These are phyloP conservation scores for Cryptotis parvus DNA, from an alignment of 2,113 vertebrate genomes.

Conservation along the genomic window DNA sequence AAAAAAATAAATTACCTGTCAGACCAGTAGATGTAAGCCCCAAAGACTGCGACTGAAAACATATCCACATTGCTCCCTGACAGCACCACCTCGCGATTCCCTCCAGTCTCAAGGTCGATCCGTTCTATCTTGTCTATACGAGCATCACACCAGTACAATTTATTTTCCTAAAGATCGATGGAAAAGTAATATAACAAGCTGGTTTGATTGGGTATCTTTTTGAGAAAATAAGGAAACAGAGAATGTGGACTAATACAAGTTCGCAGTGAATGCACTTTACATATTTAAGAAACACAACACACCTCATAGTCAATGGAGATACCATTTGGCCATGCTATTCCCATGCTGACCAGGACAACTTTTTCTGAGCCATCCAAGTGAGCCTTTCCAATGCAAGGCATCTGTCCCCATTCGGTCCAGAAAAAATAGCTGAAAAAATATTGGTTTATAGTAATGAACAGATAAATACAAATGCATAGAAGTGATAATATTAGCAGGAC, in stretches of 20 bases:
- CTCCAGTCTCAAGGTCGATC: conserved; percentile 98
- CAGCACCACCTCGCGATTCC: conserved; percentile 96
- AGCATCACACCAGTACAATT: conserved; percentile 99
- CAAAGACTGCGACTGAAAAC: conserved; percentile 98
- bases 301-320: conserved; percentile 99
- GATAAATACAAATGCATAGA: not conserved
- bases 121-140: conserved; percentile 99
- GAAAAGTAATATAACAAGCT: conserved; percentile 87
- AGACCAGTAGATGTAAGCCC: conserved; percentile 99
- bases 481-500: not conserved
- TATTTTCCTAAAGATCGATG: conserved; percentile 96
- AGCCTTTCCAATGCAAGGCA: conserved; percentile 95
- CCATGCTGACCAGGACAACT: conserved; percentile 94
- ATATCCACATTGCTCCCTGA: conserved; percentile 98
- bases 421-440: conserved; percentile 93
- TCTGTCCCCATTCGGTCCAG: conserved; percentile 99
- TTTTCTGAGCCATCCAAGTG: conserved; percentile 96
- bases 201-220: conserved; percentile 82
- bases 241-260: conserved; percentile 70
- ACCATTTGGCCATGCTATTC: conserved; percentile 96
- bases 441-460: not conserved
- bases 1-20: conserved; percentile 99
- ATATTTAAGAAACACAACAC: conserved; percentile 65
- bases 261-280: conserved; percentile 36
- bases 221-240: conserved; percentile 74